A percentile compares a stretch with the other conserved stretches of the same genome.
Evolutionary conservation across 2,797 vertebrate species (phyloP).

Genomic region (Threskiornis aethiopicus): DNA sequence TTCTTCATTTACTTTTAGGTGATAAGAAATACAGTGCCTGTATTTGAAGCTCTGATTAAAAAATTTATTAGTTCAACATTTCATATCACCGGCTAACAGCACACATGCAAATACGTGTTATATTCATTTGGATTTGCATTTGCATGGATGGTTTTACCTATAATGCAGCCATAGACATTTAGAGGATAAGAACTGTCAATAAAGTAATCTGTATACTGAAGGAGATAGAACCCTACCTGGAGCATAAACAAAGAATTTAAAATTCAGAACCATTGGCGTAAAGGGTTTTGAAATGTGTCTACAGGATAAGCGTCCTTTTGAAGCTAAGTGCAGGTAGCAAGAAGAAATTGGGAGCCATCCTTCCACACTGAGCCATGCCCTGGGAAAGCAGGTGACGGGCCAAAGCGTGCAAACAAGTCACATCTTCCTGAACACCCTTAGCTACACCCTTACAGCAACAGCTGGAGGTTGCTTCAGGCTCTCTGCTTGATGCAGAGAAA

Average conservation of each 20-base stretch:
- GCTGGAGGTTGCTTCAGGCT: background rate
- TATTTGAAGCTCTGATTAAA: constrained; percentile 17
- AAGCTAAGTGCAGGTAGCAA: background rate
- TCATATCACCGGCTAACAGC: constrained; percentile 6
- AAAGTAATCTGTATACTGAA: background rate
- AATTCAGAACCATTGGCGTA: background rate
- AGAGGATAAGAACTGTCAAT: background rate
- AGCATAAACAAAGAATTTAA: constrained; percentile 23
- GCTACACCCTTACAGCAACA: background rate
- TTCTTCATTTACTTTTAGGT: constrained; percentile 6
- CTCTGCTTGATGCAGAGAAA: background rate
- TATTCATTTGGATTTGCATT: constrained; percentile 10
- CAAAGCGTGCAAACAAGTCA: background rate
- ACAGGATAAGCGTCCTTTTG: background rate
- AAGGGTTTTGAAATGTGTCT: background rate
- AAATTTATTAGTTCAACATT: constrained; percentile 20
- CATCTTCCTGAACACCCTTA: background rate
- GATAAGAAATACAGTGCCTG: background rate
- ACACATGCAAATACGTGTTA: background rate
- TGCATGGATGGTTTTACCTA: background rate
- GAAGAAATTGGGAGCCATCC: background rate
- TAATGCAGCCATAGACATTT: background rate
- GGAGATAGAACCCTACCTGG: constrained; percentile 18
- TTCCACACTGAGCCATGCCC: background rate
- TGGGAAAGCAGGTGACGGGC: background rate